Conservation (phyloP, 2,888 invertebrate genomes). For the Ennomos fuscantarius region DNA sequence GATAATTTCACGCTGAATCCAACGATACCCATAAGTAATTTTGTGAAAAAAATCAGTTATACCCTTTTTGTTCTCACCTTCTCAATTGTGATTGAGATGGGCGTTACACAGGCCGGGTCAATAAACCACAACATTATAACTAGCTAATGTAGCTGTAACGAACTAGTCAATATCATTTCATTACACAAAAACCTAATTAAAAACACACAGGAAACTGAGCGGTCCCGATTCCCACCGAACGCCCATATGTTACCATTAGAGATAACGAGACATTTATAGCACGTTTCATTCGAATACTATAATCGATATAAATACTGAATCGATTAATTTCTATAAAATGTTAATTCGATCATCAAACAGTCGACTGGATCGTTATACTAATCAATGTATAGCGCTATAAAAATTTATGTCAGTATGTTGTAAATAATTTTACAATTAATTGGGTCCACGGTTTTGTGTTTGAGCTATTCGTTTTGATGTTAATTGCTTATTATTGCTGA, state of each 20-base stretch:
- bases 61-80: no score
- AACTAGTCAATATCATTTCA: conserved; percentile 43
- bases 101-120: conserved; percentile 17
- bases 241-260: conserved; percentile 78
- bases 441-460: conserved; percentile 57
- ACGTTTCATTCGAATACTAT: conserved; percentile 63
- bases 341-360: conserved; percentile 80
- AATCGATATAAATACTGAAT: conserved; percentile 72
- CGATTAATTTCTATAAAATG: conserved; percentile 82
- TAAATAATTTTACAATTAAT: conserved; percentile 75
- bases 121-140: conserved; percentile 20
- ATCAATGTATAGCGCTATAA: conserved; percentile 77
- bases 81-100: no score
- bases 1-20: no score
- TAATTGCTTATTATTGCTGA: conserved; percentile 53
- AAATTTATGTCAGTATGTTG: conserved; percentile 66
- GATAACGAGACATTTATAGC: conserved; percentile 79
- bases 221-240: conserved; percentile 64
- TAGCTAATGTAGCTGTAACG: conserved; percentile 30
- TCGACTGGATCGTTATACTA: conserved; percentile 75
- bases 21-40: no score
- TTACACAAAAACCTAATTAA: conserved; percentile 59
- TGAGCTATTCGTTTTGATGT: conserved; percentile 64
- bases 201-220: conserved; percentile 70
- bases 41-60: no score